phyloP scores from a whole-genome alignment of 2,113 vertebrate species.

The Platysternon megacephalum region DNA sequence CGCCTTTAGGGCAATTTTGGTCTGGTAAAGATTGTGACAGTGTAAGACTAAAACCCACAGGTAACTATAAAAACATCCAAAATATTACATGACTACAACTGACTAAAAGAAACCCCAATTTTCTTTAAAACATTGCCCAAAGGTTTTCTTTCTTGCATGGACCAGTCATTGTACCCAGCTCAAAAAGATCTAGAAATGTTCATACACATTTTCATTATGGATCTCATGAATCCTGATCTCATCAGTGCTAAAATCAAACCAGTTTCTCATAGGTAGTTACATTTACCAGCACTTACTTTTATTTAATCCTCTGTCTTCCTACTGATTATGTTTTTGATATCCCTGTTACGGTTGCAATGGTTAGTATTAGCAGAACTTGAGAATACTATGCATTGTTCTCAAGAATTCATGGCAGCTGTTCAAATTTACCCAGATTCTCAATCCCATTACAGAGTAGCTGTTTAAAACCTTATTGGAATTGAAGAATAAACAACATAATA shows the following conservation, averaged over 20 bases:
- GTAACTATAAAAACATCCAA: background rate
- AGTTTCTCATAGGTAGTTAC: background rate
- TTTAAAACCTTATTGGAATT: background rate
- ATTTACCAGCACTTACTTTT: background rate
- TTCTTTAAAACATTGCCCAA: background rate
- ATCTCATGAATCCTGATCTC: background rate
- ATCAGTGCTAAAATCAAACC: background rate
- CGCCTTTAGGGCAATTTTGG: background rate
- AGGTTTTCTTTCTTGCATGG: background rate
- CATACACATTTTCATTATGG: background rate
- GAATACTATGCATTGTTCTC: background rate
- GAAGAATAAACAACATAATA: background rate
- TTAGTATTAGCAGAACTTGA: background rate
- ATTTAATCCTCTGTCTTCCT: too few relatives aligned
- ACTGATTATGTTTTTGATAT: background rate
- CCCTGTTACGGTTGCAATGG: background rate
- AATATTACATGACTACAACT: background rate
- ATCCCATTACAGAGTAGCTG: background rate
- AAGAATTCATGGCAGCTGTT: background rate
- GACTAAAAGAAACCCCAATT: background rate
- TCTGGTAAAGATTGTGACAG: background rate
- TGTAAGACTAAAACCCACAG: background rate
- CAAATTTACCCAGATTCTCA: background rate
- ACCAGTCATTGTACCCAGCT: background rate
- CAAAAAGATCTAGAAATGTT: background rate